Evolutionary conservation across 2,888 invertebrate genomes (phyloP).

Genomic region (Papilio protenor): DNA sequence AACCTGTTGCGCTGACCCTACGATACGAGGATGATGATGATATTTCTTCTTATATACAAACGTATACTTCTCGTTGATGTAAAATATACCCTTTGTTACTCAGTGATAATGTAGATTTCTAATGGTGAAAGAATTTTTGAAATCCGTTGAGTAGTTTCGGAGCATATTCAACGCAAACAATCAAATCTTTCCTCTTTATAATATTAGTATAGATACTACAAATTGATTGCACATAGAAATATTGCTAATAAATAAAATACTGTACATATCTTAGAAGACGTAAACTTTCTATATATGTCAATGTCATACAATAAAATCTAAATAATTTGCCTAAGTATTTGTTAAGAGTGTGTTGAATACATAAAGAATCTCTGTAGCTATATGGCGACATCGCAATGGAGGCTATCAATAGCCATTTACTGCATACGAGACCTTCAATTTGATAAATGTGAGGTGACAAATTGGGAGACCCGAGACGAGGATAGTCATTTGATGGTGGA

Average conservation of each 20-base stretch:
- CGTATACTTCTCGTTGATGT: too few species aligned
- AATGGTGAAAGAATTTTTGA: too few species aligned
- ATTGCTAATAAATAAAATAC: constrained; percentile 9
- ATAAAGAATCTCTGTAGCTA: constrained; percentile 15
- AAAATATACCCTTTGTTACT: too few species aligned
- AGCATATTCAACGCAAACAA: too few species aligned
- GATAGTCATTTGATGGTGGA: constrained; percentile 63
- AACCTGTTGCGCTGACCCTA: too few species aligned
- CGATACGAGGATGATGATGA: too few species aligned
- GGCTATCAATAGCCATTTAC: constrained; percentile 39
- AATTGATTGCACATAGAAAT: background rate
- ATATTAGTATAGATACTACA: background rate
- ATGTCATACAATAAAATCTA: constrained; percentile 22
- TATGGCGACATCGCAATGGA: constrained; percentile 36
- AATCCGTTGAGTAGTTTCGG: too few species aligned
- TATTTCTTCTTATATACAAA: too few species aligned
- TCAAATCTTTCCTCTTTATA: too few species aligned
- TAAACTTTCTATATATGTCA: constrained; percentile 26
- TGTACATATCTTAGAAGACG: background rate
- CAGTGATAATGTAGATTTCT: too few species aligned
- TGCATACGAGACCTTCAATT: constrained; percentile 36
- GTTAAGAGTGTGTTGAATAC: constrained; percentile 21
- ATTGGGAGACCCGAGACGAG: constrained; percentile 52
- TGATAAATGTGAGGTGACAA: constrained; percentile 46
- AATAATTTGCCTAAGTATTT: constrained; percentile 14